Percentiles rank a stretch among this genome's conserved stretches.
phyloP scores from a whole-genome alignment of 2,888 invertebrate genomes.

The Rotaria macrura region DNA sequence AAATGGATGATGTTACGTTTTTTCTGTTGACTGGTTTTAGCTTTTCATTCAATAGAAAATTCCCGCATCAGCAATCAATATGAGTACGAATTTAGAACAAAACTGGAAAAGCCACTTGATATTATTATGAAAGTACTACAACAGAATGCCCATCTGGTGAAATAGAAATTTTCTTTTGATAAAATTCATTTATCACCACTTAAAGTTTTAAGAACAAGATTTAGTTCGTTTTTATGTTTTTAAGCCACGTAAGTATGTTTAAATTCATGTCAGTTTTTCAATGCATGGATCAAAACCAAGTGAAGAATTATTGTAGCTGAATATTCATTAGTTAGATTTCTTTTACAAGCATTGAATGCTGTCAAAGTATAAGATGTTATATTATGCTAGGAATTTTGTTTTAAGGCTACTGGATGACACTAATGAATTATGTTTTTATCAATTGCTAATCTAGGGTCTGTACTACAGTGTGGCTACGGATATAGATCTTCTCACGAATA shows the following conservation, averaged over 20 bases:
- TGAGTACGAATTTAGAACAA: not conserved
- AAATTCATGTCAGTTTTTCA: conserved; percentile 86
- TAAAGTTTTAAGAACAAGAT: conserved; percentile 44
- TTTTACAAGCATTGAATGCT: conserved; percentile 7
- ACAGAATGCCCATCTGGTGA: not conserved
- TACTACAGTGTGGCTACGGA: too few relatives aligned
- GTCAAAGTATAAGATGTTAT: conserved; percentile 92
- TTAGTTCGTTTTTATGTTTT: too few relatives aligned
- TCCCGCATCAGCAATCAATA: not conserved
- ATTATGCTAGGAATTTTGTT: conserved; percentile 64
- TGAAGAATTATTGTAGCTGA: conserved; percentile 10
- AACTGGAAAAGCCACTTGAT: not conserved
- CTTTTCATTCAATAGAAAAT: not conserved
- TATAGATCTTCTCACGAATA: too few relatives aligned
- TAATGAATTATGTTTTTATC: too few relatives aligned
- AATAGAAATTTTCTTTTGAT: conserved; percentile 81
- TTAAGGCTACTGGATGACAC: not conserved
- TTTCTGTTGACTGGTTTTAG: not conserved
- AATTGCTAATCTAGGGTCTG: too few relatives aligned
- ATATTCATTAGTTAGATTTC: conserved; percentile 12
- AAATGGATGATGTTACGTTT: not conserved
- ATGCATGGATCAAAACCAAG: conserved; percentile 59
- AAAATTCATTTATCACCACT: conserved; percentile 82
- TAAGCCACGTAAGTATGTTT: not conserved
- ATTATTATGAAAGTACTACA: not conserved